A percentile compares a stretch with the other conserved stretches of the same genome.
phyloP scores from a whole-genome alignment of 2,888 invertebrate genomes.

The Electrophaes corylata region DNA sequence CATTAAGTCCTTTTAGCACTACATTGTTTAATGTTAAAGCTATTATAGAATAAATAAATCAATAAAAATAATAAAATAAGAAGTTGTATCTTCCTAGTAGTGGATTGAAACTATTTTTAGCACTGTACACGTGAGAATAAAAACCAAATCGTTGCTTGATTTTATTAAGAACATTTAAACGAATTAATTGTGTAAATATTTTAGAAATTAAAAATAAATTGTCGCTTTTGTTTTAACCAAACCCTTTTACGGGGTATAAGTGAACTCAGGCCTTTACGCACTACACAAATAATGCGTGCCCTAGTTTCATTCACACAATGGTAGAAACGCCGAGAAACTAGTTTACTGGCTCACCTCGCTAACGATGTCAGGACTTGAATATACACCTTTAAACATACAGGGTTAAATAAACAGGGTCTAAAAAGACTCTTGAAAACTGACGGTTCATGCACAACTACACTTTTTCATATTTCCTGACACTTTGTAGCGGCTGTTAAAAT shows the following conservation, averaged over 20 bases:
- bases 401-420: neutral
- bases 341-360: slow-evolving; percentile 52
- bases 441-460: neutral
- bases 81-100: too few relatives aligned
- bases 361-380: slow-evolving; percentile 51
- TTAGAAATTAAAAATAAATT: neutral
- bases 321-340: slow-evolving; percentile 47
- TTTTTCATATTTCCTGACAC: too few relatives aligned
- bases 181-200: too few relatives aligned
- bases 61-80: too few relatives aligned
- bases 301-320: slow-evolving; percentile 61
- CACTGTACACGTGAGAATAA: too few relatives aligned
- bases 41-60: too few relatives aligned
- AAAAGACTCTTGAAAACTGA: neutral
- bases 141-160: too few relatives aligned
- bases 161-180: too few relatives aligned
- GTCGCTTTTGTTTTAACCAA: slow-evolving; percentile 1
- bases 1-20: too few relatives aligned
- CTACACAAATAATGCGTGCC: slow-evolving; percentile 64
- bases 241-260: slow-evolving; percentile 2
- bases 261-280: slow-evolving; percentile 55
- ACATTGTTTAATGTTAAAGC: too few relatives aligned
- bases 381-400: slow-evolving; percentile 1
- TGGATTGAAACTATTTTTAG: too few relatives aligned
- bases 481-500: too few relatives aligned